Conservation (phyloP, 2,888 invertebrate genomes). For the Meteorus colon region DNA sequence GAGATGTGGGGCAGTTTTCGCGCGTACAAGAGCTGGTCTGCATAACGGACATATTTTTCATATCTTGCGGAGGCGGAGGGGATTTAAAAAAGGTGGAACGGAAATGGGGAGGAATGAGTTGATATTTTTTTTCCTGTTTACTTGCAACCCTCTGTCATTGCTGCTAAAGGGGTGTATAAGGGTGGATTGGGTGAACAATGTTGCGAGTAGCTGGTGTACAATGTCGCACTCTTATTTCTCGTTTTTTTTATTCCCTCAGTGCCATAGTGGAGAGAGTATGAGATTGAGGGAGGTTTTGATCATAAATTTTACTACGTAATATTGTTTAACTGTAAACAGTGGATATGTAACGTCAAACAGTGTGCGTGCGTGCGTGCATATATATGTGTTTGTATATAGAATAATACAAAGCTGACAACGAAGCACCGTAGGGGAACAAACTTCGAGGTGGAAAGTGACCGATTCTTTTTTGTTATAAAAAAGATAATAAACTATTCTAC, state of each 20-base stretch:
- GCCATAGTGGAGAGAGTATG: slow-evolving; percentile 14
- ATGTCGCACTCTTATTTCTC: slow-evolving; percentile 26
- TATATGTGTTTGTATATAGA: not conserved
- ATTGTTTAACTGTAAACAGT: slow-evolving; percentile 71
- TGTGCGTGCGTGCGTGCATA: not conserved
- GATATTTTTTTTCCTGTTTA: slow-evolving; percentile 22
- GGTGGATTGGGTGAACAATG: slow-evolving; percentile 10
- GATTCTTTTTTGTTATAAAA: not conserved
- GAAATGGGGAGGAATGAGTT: slow-evolving; percentile 27
- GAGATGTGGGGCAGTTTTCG: slow-evolving; percentile 33
- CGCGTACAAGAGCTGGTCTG: slow-evolving; percentile 27
- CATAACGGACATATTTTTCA: slow-evolving; percentile 69
- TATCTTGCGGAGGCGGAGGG: slow-evolving; percentile 58
- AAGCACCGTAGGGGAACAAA: not conserved
- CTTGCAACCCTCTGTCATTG: slow-evolving; percentile 27
- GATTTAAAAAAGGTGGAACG: slow-evolving; percentile 29
- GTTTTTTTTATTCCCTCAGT: not conserved
- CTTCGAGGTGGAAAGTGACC: not conserved
- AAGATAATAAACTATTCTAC: too few species aligned
- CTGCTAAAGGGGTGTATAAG: slow-evolving; percentile 41
- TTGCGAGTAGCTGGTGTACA: slow-evolving; percentile 5
- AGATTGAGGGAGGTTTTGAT: slow-evolving; percentile 38
- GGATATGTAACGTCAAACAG: slow-evolving; percentile 60
- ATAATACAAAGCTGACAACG: too few species aligned
- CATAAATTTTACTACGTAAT: slow-evolving; percentile 72